A percentile compares a stretch with the other conserved stretches of the same genome.
phyloP scores from a whole-genome alignment of 2,888 invertebrate genomes.

The Melinaea menophilus region DNA sequence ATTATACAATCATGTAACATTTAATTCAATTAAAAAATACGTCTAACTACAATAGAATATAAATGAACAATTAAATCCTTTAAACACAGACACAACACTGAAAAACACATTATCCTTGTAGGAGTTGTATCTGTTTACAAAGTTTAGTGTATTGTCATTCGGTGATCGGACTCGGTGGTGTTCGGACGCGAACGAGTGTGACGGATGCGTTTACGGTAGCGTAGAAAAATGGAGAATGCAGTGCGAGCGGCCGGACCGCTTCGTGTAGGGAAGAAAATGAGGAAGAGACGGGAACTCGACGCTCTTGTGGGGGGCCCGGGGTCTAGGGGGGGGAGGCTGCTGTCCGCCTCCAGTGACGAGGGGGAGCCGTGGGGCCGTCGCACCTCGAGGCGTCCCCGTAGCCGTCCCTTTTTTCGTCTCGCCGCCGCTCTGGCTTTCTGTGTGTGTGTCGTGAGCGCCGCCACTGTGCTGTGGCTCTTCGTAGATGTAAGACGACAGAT shows the following conservation, averaged over 20 bases:
- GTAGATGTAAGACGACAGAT: constrained; percentile 83
- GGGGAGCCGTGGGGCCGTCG: constrained; percentile 76
- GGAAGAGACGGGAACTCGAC: constrained; percentile 86
- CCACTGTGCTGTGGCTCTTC: constrained; percentile 82
- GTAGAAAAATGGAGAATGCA: constrained; percentile 67
- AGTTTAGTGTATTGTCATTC: constrained; percentile 46
- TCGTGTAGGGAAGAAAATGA: constrained; percentile 85
- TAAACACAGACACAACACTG: not conserved
- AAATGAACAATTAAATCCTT: not conserved
- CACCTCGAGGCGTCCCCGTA: constrained; percentile 57
- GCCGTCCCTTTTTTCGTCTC: constrained; percentile 76
- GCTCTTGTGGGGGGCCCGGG: constrained; percentile 80
- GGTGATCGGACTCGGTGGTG: constrained; percentile 43
- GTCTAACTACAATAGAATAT: too few relatives aligned
- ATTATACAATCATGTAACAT: too few relatives aligned
- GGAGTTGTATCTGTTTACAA: constrained; percentile 34
- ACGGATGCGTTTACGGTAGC: constrained; percentile 69
- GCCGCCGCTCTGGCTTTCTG: constrained; percentile 80
- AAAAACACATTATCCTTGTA: constrained; percentile 6
- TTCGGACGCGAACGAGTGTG: constrained; percentile 45
- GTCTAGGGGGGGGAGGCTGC: constrained; percentile 74
- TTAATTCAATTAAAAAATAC: too few relatives aligned
- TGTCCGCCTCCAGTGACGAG: constrained; percentile 79
- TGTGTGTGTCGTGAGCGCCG: constrained; percentile 80
- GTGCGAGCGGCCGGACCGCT: constrained; percentile 81